Percentiles rank a stretch among this genome's conserved stretches.
Evolutionary conservation across 2,888 invertebrate species (phyloP).

Genomic region (Lucinisca nassula): DNA sequence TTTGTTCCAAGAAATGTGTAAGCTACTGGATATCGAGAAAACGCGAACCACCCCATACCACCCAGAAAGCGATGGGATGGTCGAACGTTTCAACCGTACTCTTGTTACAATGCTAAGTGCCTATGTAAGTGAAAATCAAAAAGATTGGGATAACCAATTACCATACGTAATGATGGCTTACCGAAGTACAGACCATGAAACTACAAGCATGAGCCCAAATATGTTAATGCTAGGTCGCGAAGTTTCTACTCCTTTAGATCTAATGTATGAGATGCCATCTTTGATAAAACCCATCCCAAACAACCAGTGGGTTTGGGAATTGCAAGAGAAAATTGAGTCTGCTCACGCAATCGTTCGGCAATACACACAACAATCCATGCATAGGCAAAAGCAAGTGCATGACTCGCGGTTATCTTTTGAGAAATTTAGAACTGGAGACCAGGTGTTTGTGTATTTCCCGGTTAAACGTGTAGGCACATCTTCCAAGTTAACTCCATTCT

Average conservation of each 20-base stretch:
- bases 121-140: slow-evolving; percentile 47
- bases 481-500: too few species aligned
- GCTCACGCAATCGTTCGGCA: too few species aligned
- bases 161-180: neutral
- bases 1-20: slow-evolving; percentile 47
- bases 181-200: neutral
- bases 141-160: slow-evolving; percentile 11
- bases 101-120: slow-evolving; percentile 34
- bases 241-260: neutral
- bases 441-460: too few species aligned
- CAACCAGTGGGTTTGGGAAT: too few species aligned
- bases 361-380: too few species aligned
- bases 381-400: too few species aligned
- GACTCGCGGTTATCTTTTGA: too few species aligned
- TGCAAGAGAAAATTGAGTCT: too few species aligned
- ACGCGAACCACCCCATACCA: slow-evolving; percentile 47
- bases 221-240: neutral
- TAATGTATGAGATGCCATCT: neutral
- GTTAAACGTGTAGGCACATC: too few species aligned
- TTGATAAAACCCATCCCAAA: too few species aligned
- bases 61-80: slow-evolving; percentile 36
- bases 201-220: neutral
- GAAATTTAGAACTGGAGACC: too few species aligned
- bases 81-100: too few species aligned
- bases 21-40: slow-evolving; percentile 19